Conservation (phyloP, 1,140 invertebrate genomes). For the Drosophila tani region DNA sequence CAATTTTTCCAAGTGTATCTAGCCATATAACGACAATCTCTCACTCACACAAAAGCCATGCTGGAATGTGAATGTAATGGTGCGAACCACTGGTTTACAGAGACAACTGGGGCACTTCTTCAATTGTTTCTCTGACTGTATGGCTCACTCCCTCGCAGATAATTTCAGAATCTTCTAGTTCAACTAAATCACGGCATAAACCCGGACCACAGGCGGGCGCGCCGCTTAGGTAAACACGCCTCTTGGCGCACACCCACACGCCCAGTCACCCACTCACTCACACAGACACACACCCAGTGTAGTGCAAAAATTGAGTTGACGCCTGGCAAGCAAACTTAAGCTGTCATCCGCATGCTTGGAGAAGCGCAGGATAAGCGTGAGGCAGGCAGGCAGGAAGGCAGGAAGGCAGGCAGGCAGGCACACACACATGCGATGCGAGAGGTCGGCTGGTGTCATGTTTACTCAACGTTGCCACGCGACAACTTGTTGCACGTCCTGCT, state of each 20-base stretch:
- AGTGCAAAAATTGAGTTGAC: slow-evolving; percentile 72
- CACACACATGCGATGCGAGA: slow-evolving; percentile 12
- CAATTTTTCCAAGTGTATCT: too few species aligned
- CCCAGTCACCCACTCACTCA: background rate
- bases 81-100: too few species aligned
- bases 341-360: slow-evolving; percentile 66
- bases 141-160: slow-evolving; percentile 5
- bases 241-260: slow-evolving; percentile 23
- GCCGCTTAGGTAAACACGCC: slow-evolving; percentile 59
- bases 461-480: slow-evolving; percentile 71
- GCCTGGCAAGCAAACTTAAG: slow-evolving; percentile 75
- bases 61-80: too few species aligned
- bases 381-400: background rate
- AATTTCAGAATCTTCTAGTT: slow-evolving; percentile 18
- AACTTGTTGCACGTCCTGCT: slow-evolving; percentile 73
- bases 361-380: slow-evolving; percentile 15
- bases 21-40: too few species aligned
- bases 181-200: slow-evolving; percentile 44
- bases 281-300: background rate
- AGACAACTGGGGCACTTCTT: too few species aligned
- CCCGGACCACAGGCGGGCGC: slow-evolving; percentile 10
- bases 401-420: background rate
- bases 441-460: slow-evolving; percentile 58
- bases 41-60: too few species aligned
- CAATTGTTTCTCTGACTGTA: background rate